Base-by-base conservation (phyloP, 2,113 vertebrate species). In the Octodon degus region DNA sequence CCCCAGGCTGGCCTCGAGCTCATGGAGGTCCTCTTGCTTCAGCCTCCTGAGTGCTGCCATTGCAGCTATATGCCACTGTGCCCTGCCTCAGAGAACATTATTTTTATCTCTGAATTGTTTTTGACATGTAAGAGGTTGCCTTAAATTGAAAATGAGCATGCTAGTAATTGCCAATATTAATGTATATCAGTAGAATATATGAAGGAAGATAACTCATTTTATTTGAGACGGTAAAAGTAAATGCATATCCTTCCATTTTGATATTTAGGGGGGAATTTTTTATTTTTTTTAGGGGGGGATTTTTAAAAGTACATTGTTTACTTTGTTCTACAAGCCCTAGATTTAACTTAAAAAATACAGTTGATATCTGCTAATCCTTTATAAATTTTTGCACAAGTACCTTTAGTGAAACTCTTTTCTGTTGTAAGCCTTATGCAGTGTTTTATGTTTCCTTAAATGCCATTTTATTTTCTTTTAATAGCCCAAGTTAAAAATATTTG, bases 191-290 rank as follows among this genome's bases (percentile, higher is more conserved):
- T 81, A 9, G 95, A 94, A 81, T 20, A 83, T 47, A 82, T 65
- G 79, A 87, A 96, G 9, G 22, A 90, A 92, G n/a, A 53, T 34
- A 95, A 96, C 97, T 93, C 10, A 70, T 96, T 95, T 25, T 94
- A 95, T 16, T 91, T 98, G 68, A 94, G 79, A 79, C 50, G 88
- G 2, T 68, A 91, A 60, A 94, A 95, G 37, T 84, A 97, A 94
- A 95, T 95, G 25, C 4, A 76, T 98, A 97, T 96, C 20, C 85
- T 95, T 67, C 87, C 92, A 16, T 84, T 84, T 95, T 95, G n/a
- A 70, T 40, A 91, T 60, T 65, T 92, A 91, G 86, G 83, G 5
- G 55, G 11, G 92, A 91, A 82, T 87, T 92, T 30, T 34, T 58
- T 43, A 43, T 43, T 43, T 43, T 43, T 43, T 60, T 65, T 92